These are phyloP conservation scores for Neomonachus schauinslandi DNA, from an alignment of 2,113 vertebrate species.

Conservation along the genomic window DNA sequence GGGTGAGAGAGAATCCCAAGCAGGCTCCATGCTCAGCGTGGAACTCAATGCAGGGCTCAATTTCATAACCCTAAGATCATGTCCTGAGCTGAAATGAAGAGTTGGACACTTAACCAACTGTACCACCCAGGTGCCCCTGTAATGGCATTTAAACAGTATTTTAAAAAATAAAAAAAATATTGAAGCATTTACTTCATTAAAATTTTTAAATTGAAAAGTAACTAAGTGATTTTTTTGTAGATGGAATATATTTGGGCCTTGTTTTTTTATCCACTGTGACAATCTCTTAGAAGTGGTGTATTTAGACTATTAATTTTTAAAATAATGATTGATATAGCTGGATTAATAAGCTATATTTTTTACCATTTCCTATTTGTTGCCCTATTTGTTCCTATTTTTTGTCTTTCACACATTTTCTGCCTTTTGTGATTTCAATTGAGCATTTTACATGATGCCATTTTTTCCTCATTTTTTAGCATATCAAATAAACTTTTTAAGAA, in stretches of 20 bases:
- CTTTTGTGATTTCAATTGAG: not conserved
- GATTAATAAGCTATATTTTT: not conserved
- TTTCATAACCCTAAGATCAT: not conserved
- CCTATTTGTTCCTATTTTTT: not conserved
- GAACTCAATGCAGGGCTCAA: too few species aligned
- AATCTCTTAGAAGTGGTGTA: not conserved
- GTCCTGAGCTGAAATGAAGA: not conserved
- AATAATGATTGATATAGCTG: not conserved
- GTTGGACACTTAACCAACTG: not conserved
- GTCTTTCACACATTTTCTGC: not conserved
- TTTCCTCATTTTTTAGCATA: not conserved
- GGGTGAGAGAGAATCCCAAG: too few species aligned
- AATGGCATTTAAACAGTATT: not conserved
- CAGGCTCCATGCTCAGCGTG: too few species aligned
- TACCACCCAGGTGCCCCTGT: not conserved
- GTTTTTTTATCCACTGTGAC: not conserved
- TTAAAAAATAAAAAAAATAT: not conserved
- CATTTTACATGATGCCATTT: not conserved
- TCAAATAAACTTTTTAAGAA: not conserved
- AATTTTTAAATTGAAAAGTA: not conserved
- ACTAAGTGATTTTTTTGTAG: not conserved
- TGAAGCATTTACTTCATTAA: not conserved
- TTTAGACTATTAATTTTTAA: not conserved
- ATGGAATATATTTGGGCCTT: not conserved
- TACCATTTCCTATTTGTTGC: not conserved